Percentiles rank a stretch among this genome's conserved stretches.
Conservation (phyloP, 2,888 invertebrate genomes). For the Clusia tigrina region DNA sequence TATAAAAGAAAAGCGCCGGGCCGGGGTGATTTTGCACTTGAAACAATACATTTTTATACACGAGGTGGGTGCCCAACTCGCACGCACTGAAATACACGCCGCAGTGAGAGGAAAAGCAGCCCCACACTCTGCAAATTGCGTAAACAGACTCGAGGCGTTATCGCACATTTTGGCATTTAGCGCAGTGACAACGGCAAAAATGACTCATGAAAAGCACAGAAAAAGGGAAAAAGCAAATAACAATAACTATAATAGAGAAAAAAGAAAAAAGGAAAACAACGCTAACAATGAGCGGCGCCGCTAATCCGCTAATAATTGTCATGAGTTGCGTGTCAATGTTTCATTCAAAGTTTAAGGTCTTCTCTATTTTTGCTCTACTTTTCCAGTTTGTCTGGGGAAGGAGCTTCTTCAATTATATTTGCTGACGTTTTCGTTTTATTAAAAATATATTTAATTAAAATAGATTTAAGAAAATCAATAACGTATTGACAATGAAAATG, state of each 20-base stretch:
- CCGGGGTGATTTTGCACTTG: neutral
- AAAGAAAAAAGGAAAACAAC: neutral
- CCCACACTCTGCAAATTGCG: too few species aligned
- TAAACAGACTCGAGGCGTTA: neutral
- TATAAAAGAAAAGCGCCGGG: neutral
- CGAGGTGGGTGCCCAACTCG: too few species aligned
- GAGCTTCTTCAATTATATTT: too few species aligned
- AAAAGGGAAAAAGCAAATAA: neutral
- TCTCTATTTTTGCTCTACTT: neutral
- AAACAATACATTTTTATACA: too few species aligned
- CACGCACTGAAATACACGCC: too few species aligned
- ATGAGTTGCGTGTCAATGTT: neutral
- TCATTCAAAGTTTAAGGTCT: constrained; percentile 5
- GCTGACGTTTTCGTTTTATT: too few species aligned
- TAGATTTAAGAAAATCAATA: too few species aligned
- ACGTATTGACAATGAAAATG: too few species aligned
- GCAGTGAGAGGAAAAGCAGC: too few species aligned
- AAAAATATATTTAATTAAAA: too few species aligned
- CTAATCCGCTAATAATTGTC: neutral
- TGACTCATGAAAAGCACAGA: neutral
- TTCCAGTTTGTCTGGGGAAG: too few species aligned
- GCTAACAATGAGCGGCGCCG: neutral
- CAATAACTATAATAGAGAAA: too few species aligned
- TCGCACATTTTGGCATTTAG: neutral
- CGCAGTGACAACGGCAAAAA: neutral